Conservation (phyloP, 2,797 vertebrate species). For the Synaphobranchus kaupii region DNA sequence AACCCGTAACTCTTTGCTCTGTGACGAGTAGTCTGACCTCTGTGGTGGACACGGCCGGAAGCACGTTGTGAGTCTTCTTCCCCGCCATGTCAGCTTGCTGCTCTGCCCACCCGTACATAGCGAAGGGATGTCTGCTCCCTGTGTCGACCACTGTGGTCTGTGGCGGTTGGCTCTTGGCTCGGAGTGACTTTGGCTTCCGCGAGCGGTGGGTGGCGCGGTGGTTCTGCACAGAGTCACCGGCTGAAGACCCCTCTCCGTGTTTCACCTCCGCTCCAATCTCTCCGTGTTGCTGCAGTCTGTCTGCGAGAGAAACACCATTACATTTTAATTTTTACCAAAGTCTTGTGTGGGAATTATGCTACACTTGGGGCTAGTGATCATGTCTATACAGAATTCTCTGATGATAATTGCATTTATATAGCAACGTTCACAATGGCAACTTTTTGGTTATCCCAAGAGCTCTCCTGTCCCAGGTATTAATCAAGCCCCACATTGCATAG, state of each 20-base stretch:
- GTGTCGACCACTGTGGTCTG: constrained; percentile 66
- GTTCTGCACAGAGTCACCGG: constrained; percentile 41
- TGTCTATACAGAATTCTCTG: background rate
- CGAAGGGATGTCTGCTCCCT: constrained; percentile 85
- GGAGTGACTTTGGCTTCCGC: constrained; percentile 62
- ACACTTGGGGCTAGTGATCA: background rate
- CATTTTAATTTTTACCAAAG: background rate
- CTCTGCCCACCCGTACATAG: constrained; percentile 88
- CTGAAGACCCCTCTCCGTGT: constrained; percentile 25
- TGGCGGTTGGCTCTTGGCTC: constrained; percentile 55
- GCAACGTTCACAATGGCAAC: background rate
- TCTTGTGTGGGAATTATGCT: background rate
- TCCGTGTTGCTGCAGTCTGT: constrained; percentile 26
- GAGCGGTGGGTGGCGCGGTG: constrained; percentile 57
- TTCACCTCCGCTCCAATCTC: constrained; percentile 43
- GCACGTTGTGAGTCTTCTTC: constrained; percentile 90
- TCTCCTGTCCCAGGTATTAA: background rate
- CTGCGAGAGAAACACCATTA: constrained; percentile 33
- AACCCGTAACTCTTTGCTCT: background rate
- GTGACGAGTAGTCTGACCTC: constrained; percentile 71
- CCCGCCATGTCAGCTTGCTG: constrained; percentile 80
- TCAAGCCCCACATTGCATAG: background rate
- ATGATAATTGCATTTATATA: background rate
- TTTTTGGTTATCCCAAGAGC: background rate
- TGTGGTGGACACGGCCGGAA: constrained; percentile 77